These are phyloP conservation scores for Ptychodera flava DNA, from an alignment of 35 echinoderm and acorn worm genomes.

Conservation along the genomic window DNA sequence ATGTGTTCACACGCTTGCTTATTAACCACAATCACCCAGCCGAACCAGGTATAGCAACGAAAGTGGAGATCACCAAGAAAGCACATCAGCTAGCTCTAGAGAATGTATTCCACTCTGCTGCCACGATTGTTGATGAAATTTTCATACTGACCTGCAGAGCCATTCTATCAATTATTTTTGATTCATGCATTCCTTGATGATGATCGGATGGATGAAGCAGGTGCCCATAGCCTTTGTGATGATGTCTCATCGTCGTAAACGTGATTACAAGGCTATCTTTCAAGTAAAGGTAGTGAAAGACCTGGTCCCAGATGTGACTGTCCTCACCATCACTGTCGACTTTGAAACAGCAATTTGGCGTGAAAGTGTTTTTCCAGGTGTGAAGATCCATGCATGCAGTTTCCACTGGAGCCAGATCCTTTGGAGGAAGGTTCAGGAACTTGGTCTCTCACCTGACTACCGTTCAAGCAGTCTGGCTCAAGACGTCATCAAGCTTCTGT, in stretches of 20 bases:
- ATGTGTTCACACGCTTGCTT: neutral
- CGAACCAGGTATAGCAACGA: neutral
- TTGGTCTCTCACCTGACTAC: slow-evolving; percentile 9
- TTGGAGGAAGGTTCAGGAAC: slow-evolving; percentile 37
- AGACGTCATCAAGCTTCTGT: neutral
- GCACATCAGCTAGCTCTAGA: too few species aligned
- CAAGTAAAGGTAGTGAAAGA: neutral
- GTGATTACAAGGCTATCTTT: slow-evolving; percentile 28
- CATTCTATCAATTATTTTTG: slow-evolving; percentile 41
- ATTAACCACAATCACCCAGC: slow-evolving; percentile 12
- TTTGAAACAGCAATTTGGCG: slow-evolving; percentile 14
- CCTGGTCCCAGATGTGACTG: neutral
- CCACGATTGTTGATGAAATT: too few species aligned
- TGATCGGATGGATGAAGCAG: slow-evolving; percentile 20
- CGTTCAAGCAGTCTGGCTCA: neutral
- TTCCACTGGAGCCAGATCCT: slow-evolving; percentile 40
- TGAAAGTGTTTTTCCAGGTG: slow-evolving; percentile 5
- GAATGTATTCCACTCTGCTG: too few species aligned
- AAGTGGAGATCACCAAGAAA: neutral
- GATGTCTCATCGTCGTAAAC: slow-evolving; percentile 27
- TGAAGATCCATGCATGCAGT: slow-evolving; percentile 15
- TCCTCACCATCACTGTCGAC: neutral
- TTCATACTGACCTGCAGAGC: too few species aligned
- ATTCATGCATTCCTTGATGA: slow-evolving; percentile 43
- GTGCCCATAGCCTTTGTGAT: slow-evolving; percentile 40